Percentiles rank a stretch among this genome's conserved stretches.
Conservation (phyloP, 2,797 vertebrate genomes). For the Arremon brunneinucha region DNA sequence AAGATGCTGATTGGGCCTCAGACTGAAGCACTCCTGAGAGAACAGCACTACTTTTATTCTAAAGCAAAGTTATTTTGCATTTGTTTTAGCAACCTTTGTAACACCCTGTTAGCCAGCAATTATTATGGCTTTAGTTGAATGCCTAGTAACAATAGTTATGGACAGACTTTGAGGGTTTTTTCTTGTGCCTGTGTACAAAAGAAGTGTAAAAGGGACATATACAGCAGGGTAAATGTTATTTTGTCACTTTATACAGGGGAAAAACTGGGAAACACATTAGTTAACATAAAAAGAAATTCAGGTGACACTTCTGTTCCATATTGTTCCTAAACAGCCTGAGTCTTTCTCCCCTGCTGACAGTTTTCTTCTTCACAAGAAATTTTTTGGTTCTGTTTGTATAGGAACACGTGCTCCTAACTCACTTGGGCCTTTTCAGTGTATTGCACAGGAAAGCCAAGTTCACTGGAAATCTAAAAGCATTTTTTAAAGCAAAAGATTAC, state of each 20-base stretch:
- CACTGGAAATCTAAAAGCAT: background rate
- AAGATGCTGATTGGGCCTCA: background rate
- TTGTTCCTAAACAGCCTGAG: background rate
- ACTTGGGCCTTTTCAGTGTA: background rate
- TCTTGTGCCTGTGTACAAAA: background rate
- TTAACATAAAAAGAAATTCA: background rate
- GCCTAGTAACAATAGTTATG: background rate
- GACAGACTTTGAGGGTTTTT: background rate
- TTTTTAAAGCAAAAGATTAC: background rate
- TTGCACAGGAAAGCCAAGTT: background rate
- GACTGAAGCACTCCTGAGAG: background rate
- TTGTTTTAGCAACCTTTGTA: background rate
- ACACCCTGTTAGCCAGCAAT: background rate
- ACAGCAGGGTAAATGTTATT: background rate
- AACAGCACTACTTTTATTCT: background rate
- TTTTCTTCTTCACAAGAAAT: background rate
- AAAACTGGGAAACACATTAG: background rate
- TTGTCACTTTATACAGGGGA: background rate
- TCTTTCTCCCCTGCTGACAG: rapidly evolving
- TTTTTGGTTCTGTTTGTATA: background rate
- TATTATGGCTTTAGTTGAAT: background rate
- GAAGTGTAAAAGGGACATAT: background rate
- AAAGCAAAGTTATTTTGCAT: background rate
- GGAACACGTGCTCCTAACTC: background rate
- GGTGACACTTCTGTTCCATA: background rate